Base-by-base conservation (phyloP, 2,888 invertebrate species). In the Xestia xanthographa region DNA sequence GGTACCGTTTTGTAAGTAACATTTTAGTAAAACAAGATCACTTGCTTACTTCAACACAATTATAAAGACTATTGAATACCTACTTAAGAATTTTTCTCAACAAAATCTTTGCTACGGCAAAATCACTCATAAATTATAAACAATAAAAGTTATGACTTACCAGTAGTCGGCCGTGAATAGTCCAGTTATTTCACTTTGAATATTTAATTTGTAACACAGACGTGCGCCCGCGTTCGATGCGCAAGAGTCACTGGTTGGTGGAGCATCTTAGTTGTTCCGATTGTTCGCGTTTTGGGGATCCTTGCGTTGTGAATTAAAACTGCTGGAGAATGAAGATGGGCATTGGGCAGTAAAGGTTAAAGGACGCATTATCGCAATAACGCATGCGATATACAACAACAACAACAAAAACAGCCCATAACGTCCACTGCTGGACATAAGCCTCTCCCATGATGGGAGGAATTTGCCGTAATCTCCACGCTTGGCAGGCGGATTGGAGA, bases 161-260 rank as follows among this genome's bases (percentile, higher is more conserved):
- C 72, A 53, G 58, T 41, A 26, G 8, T 20, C 0, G 26, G 71
- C 26, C 43, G 29, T 48, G 6, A 20, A 45, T 20, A 70, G 68
- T 84, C 75, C 81, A 67, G 62, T 71, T 50, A 26, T 60, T 3
- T 80, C 83, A 82, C 84, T 34, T 22, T 34, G 12, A 53, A 58
- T 60, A 62, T 38, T 41, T 26, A n/a, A n/a, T 73, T 29, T 60
- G 17, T 34, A n/a, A 29, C 38, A 70, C 12, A 38, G 26, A 14
- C 82, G 72, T 75, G 69, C 75, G 75, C 74, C 0, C 45, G 53
- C 72, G 69, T 26, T 38, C 63, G 38, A 43, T 60, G 81, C 84
- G 75, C 84, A 67, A 41, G 69, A 80, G 84, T 41, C 43, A 84
- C 84, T 83, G 75, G 72, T n/a, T 48, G 38, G 41, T 45, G 5